phyloP scores from a whole-genome alignment of 2,797 vertebrate species.

The Rhinophrynus dorsalis region DNA sequence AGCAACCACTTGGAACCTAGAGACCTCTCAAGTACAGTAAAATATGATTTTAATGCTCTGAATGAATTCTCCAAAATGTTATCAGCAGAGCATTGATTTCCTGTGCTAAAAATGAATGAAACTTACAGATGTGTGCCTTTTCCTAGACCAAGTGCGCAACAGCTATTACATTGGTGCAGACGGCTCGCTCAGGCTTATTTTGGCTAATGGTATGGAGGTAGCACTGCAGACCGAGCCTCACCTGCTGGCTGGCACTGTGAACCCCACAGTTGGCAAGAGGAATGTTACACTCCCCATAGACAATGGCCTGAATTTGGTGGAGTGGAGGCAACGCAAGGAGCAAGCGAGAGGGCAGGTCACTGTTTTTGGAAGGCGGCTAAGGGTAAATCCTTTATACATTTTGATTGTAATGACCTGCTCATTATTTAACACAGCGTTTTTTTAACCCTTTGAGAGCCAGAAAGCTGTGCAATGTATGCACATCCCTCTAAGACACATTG shows the following conservation, averaged over 20 bases:
- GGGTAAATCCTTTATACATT: constrained; percentile 78
- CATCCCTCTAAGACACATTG: too few relatives aligned
- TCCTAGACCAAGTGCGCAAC: constrained; percentile 94
- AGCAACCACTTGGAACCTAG: too few relatives aligned
- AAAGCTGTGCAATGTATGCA: too few relatives aligned
- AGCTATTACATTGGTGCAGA: constrained; percentile 96
- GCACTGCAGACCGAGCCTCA: constrained; percentile 94
- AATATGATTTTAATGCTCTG: too few relatives aligned
- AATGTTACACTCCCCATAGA: constrained; percentile 95
- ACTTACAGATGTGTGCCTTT: not conserved
- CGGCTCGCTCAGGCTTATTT: constrained; percentile 87
- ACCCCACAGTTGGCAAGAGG: constrained; percentile 93
- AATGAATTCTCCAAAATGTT: too few relatives aligned
- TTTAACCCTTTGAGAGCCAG: too few relatives aligned
- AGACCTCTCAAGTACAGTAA: too few relatives aligned
- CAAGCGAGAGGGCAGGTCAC: constrained; percentile 94
- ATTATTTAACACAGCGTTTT: too few relatives aligned
- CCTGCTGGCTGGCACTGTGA: constrained; percentile 92
- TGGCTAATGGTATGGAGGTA: constrained; percentile 98
- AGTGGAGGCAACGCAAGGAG: constrained; percentile 97
- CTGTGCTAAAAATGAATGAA: not conserved
- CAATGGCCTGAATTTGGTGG: constrained; percentile 94
- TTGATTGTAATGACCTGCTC: too few relatives aligned
- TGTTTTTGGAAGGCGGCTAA: constrained; percentile 89
- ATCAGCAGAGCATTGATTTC: not conserved